Base-by-base conservation (phyloP, 2,888 invertebrate genomes). In the Leptinotarsa haldemani region DNA sequence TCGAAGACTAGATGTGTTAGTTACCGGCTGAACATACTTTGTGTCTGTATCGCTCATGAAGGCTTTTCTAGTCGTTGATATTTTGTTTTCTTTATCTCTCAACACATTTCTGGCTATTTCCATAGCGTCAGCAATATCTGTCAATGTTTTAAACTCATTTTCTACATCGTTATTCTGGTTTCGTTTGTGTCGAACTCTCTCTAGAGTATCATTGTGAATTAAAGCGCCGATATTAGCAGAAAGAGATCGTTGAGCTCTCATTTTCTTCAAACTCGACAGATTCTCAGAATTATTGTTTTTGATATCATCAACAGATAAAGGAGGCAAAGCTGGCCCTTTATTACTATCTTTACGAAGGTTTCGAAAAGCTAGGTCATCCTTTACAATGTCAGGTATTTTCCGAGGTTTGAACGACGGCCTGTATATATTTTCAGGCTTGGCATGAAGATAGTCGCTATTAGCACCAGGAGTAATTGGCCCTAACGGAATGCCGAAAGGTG, bases 401-500 rank as follows among this genome's bases (percentile, higher is more conserved):
- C 92, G 90, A 25, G 92, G 91, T 79, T 92, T 89, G 85, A 92
- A 93, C 58, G 90, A 87, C 4, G 92, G 89, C 15, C 87, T 87
- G 78, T 89, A 89, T 20, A 80, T 75, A 72, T 88, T 90, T 82
- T 91, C 91, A 3, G 94, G 93, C 16, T 90, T 91, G 1, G 93
- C 93, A 84, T 96, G 95, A 71, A 97, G 89, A 84, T 97, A 97
- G 86, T 97, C 96, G 80, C 93, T 94, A 75, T 93, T 92, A 0
- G 95, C 91, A 5, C 95, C 94, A 1, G 93, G 92, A 0, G 94
- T 91, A 25, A 96, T 93, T 15, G 96, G 96, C 2, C 95, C 95
- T 52, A 96, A 86, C 0, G 97, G 97, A 83, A 97, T 97, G 22
- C 97, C 97, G 85, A 97, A 97, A 1, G 94, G 96, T 52, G 95